Conservation (phyloP, 2,113 vertebrate genomes). For the Tinamus guttatus region DNA sequence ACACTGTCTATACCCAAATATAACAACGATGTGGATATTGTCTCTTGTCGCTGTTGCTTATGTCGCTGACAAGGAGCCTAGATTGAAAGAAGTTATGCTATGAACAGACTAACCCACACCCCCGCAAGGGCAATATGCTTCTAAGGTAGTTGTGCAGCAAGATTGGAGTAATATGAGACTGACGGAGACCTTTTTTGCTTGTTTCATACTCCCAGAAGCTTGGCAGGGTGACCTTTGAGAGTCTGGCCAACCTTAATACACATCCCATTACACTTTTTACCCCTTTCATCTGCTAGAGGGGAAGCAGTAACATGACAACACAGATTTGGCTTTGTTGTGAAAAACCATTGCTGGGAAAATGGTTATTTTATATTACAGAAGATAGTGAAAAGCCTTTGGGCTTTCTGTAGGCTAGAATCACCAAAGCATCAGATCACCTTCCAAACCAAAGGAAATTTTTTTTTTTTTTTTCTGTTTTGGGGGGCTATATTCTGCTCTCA, state of each 20-base stretch:
- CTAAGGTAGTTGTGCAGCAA: neutral
- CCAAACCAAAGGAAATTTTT: neutral
- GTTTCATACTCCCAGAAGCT: neutral
- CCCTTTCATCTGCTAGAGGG: neutral
- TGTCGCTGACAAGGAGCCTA: neutral
- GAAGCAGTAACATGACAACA: neutral
- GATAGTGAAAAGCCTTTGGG: neutral
- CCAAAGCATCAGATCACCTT: neutral
- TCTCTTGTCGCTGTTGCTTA: neutral
- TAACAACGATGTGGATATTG: neutral
- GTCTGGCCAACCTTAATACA: neutral
- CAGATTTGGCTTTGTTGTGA: neutral
- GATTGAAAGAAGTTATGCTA: neutral
- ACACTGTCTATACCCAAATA: neutral
- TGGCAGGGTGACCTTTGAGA: neutral
- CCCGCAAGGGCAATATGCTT: neutral
- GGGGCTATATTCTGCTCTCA: neutral
- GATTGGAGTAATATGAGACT: neutral
- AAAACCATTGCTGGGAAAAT: neutral
- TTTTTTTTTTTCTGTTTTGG: neutral
- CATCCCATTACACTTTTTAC: neutral
- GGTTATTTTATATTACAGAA: neutral
- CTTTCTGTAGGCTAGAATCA: neutral
- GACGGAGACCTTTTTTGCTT: neutral
- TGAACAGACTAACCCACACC: rapidly evolving